Evolutionary conservation across 2,113 vertebrate species (phyloP).

Genomic region (Herpetotheres cachinnans): DNA sequence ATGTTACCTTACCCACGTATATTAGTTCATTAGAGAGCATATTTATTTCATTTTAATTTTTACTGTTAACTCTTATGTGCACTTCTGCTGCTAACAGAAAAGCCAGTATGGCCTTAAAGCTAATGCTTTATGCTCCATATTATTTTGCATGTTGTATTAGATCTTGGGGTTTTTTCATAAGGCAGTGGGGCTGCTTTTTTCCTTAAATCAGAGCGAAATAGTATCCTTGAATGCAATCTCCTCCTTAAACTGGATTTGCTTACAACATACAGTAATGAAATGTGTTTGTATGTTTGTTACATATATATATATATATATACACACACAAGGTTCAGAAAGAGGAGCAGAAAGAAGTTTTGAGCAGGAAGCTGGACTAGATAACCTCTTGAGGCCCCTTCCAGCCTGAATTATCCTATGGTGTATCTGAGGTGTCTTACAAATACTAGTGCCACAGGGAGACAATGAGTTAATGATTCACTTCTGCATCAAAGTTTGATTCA

Average conservation of each 20-base stretch:
- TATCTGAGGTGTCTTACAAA: not conserved
- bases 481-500: not conserved
- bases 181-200: not conserved
- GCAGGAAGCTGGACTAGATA: not conserved
- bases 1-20: constrained; percentile 68
- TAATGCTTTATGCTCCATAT: not conserved
- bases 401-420: not conserved
- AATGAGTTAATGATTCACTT: not conserved
- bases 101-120: not conserved
- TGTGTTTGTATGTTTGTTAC: not conserved
- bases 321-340: not conserved
- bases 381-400: not conserved
- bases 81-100: not conserved
- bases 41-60: constrained; percentile 40
- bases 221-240: not conserved
- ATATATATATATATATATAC: no score
- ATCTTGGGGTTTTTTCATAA: not conserved
- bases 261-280: not conserved
- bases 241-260: not conserved
- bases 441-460: not conserved
- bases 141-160: not conserved
- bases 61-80: constrained; percentile 47
- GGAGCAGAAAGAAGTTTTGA: not conserved
- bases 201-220: not conserved
- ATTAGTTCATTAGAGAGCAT: constrained; percentile 58